Base-by-base conservation (phyloP, 1,140 invertebrate genomes). In the Musca vetustissima region DNA sequence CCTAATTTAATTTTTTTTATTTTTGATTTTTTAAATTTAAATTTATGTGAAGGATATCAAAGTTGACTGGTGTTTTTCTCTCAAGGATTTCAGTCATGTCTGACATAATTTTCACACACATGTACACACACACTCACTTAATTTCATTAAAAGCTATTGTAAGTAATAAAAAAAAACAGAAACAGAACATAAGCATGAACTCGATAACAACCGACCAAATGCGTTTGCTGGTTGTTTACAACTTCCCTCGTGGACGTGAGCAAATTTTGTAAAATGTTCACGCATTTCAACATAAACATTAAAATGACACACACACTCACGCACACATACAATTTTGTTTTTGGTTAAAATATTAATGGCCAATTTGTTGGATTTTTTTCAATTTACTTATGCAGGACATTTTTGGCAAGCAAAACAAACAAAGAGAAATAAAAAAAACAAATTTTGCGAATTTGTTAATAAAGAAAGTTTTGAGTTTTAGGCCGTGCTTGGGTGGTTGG, bases 391-490 rank as follows among this genome's bases (percentile, higher is more conserved):
- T 32, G 8, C 43, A 65, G 64, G 64, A 65, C 64, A 48, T 48
- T 65, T 65, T 65, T 50, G 64, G 64, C 64, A 65, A 65, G 21
- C 21, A n/a, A n/a, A n/a, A n/a, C n/a, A n/a, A n/a, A n/a, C n/a
- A n/a, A n/a, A n/a, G n/a, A n/a, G n/a, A n/a, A n/a, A n/a, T n/a
- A n/a, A n/a, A n/a, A n/a, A n/a, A 1, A 32, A n/a, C 14, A 32
- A 22, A 59, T 15, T 9, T 32, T 32, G 28, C 28, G 4, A 32
- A 32, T 32, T 32, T 32, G 14, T 9, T n/a, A 59, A 59, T 59
- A 32, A 59, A 59, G 55, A 59, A 59, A 59, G 55, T 59, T 59
- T 59, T 59, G 15, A 57, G 14, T 57, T 57, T 32, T 32, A 32
- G 28, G 28, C 28, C 28, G 28, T 32, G 28, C 4, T 9, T 32